Percentiles rank a stretch among this genome's conserved stretches.
Evolutionary conservation across 2,797 vertebrate species (phyloP).

Genomic region (Sparus aurata): DNA sequence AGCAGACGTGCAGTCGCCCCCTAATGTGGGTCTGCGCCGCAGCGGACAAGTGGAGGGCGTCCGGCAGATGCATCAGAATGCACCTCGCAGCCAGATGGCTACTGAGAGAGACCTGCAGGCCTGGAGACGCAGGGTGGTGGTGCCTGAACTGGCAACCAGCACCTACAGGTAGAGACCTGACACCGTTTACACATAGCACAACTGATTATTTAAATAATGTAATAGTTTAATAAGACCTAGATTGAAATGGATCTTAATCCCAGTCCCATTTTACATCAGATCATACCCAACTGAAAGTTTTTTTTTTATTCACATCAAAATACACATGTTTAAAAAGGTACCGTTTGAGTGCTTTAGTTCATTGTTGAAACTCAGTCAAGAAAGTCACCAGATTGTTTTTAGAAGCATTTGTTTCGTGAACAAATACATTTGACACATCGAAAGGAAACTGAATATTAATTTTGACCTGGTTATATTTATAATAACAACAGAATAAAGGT

Average conservation of each 20-base stretch:
- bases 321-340: too few species aligned
- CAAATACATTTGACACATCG: not conserved
- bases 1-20: slow-evolving; percentile 92
- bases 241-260: not conserved
- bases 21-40: slow-evolving; percentile 94
- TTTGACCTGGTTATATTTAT: not conserved
- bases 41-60: slow-evolving; percentile 98
- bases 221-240: not conserved
- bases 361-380: not conserved
- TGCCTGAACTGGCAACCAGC: slow-evolving; percentile 90
- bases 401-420: not conserved
- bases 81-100: slow-evolving; percentile 96
- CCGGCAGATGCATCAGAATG: slow-evolving; percentile 97
- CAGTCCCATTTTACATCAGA: not conserved
- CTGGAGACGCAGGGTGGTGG: slow-evolving; percentile 94
- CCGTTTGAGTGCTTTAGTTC: not conserved
- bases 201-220: not conserved
- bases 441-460: not conserved
- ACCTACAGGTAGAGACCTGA: slow-evolving; percentile 85
- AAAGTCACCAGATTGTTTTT: not conserved
- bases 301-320: not conserved
- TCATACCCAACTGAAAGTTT: not conserved
- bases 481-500: not conserved
- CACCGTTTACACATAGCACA: not conserved
- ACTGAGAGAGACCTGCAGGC: slow-evolving; percentile 95